phyloP scores from a whole-genome alignment of 2,797 vertebrate species.

The Characodon lateralis region DNA sequence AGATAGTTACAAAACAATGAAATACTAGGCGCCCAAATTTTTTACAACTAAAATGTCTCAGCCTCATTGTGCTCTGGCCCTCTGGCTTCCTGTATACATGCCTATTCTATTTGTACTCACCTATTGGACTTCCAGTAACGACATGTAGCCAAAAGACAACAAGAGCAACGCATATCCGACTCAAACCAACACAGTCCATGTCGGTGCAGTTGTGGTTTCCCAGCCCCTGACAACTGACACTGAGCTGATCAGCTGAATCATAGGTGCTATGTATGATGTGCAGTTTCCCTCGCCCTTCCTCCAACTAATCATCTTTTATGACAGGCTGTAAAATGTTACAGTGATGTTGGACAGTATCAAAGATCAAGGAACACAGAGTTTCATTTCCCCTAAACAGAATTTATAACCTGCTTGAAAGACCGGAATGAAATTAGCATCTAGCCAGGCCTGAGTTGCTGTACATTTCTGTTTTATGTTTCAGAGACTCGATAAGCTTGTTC shows the following conservation, averaged over 20 bases:
- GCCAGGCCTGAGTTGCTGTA: neutral
- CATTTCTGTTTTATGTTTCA: neutral
- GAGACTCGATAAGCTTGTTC: neutral
- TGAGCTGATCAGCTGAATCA: constrained; percentile 11
- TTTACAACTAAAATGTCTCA: neutral
- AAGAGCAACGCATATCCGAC: constrained; percentile 1
- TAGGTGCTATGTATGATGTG: neutral
- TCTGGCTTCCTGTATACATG: neutral
- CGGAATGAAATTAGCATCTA: neutral
- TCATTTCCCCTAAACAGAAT: constrained; percentile 5
- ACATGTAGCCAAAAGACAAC: constrained; percentile 15
- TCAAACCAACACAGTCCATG: constrained; percentile 21
- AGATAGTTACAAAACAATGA: neutral
- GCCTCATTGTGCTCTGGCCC: too few relatives aligned
- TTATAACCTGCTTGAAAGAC: neutral
- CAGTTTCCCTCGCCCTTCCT: neutral
- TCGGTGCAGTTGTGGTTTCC: neutral
- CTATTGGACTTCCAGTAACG: constrained; percentile 30
- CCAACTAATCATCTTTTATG: constrained; percentile 45
- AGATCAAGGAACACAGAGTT: constrained; percentile 11
- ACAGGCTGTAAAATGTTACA: constrained; percentile 28
- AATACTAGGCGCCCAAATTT: neutral
- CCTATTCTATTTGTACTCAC: constrained; percentile 44
- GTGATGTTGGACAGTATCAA: constrained; percentile 1
- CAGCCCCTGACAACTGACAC: constrained; percentile 10